These are phyloP conservation scores for Nebria ingens DNA, from an alignment of 1,140 invertebrate species.

Conservation along the genomic window DNA sequence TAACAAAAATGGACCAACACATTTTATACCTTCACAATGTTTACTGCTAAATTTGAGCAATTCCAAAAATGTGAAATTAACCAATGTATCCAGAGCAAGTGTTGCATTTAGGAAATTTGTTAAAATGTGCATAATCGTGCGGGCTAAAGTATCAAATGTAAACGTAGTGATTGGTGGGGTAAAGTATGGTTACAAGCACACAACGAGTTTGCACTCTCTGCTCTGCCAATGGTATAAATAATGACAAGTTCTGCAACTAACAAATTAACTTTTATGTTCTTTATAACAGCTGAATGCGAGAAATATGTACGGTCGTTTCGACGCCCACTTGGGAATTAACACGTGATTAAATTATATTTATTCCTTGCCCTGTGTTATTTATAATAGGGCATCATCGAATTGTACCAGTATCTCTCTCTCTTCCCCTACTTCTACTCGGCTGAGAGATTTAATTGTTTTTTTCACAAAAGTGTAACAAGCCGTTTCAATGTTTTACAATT, in stretches of 20 bases:
- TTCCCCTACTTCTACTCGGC: no score
- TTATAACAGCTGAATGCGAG: slow-evolving; percentile 8
- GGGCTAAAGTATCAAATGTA: no score
- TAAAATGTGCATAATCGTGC: background rate
- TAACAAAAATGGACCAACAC: no score
- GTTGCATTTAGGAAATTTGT: background rate
- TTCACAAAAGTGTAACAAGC: no score
- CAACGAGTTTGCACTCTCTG: background rate
- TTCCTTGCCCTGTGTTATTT: background rate
- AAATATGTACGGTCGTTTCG: slow-evolving; percentile 6
- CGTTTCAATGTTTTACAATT: no score
- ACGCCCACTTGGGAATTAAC: slow-evolving; percentile 7
- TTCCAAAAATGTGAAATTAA: background rate
- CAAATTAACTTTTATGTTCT: slow-evolving; percentile 9
- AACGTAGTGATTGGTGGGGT: no score
- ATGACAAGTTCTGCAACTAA: slow-evolving; percentile 4
- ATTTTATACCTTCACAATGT: no score
- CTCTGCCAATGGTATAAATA: slow-evolving; percentile 8
- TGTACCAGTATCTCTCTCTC: no score
- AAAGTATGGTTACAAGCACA: background rate
- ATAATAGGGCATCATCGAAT: background rate
- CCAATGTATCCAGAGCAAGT: slow-evolving; percentile 7
- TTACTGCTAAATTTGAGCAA: background rate
- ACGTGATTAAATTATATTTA: slow-evolving; percentile 10
- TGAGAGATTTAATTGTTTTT: no score